Conservation (phyloP, 64 coral and sea anemone species). For the Porites australiensis region DNA sequence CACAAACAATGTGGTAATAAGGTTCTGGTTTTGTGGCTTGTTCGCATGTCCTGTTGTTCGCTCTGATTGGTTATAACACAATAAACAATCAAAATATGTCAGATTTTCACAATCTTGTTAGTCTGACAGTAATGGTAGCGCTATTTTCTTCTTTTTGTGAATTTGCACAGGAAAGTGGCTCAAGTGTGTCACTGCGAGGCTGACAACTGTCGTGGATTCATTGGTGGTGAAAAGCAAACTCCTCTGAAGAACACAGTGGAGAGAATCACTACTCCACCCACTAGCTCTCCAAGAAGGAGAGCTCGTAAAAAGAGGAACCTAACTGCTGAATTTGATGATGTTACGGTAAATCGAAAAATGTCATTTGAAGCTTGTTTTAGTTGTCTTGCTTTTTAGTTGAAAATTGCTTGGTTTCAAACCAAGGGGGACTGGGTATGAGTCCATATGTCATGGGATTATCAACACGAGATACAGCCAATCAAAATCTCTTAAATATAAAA, state of each 20-base stretch:
- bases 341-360: constrained; percentile 59
- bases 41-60: no score
- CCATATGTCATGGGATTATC: no score
- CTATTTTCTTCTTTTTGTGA: background rate
- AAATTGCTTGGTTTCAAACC: no score
- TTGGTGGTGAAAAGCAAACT: constrained; percentile 98
- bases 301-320: constrained; percentile 81
- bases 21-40: no score
- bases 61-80: background rate
- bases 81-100: background rate
- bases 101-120: no score
- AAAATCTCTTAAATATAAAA: no score
- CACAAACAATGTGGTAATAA: no score
- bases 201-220: constrained; percentile 91
- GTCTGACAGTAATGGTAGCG: background rate
- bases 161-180: constrained; percentile 81
- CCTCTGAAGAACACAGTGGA: constrained; percentile 91
- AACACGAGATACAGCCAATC: no score
- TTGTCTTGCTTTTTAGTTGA: no score
- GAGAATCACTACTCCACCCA: constrained; percentile 91
- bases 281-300: constrained; percentile 91
- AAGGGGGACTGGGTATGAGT: no score
- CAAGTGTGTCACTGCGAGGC: constrained; percentile 89
- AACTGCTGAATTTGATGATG: constrained; percentile 90
- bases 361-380: background rate